Percentiles rank a stretch among this genome's conserved stretches.
phyloP scores from a whole-genome alignment of 1,140 invertebrate genomes.

The Sycophaga agraensis region DNA sequence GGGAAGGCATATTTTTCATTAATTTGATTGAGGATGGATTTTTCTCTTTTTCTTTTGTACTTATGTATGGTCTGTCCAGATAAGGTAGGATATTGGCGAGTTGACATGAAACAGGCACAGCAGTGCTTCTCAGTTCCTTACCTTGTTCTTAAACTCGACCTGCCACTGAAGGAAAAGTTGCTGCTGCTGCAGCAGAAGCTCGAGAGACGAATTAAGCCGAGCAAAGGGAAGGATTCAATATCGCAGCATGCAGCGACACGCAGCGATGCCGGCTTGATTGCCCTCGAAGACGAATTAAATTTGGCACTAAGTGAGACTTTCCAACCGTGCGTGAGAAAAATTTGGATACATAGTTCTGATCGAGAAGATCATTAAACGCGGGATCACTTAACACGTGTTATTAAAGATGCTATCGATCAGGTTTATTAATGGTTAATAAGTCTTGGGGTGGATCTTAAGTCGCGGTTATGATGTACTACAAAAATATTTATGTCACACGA shows the following conservation, averaged over 20 bases:
- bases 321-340: background rate
- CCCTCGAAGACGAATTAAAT: background rate
- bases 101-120: too few species aligned
- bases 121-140: background rate
- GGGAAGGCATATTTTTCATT: too few species aligned
- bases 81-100: too few species aligned
- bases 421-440: background rate
- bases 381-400: background rate
- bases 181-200: conserved; percentile 90
- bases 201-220: too few species aligned
- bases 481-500: too few species aligned
- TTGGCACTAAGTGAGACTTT: too few species aligned
- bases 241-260: background rate
- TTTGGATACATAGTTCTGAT: background rate
- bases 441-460: background rate
- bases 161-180: conserved; percentile 90
- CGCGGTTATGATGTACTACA: background rate
- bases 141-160: conserved; percentile 75
- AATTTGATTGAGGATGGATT: too few species aligned
- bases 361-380: background rate
- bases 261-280: too few species aligned
- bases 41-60: too few species aligned
- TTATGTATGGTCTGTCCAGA: too few species aligned
- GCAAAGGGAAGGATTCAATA: background rate
- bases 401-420: background rate